phyloP scores from a whole-genome alignment of 1,140 invertebrate species.

The Cydia splendana region DNA sequence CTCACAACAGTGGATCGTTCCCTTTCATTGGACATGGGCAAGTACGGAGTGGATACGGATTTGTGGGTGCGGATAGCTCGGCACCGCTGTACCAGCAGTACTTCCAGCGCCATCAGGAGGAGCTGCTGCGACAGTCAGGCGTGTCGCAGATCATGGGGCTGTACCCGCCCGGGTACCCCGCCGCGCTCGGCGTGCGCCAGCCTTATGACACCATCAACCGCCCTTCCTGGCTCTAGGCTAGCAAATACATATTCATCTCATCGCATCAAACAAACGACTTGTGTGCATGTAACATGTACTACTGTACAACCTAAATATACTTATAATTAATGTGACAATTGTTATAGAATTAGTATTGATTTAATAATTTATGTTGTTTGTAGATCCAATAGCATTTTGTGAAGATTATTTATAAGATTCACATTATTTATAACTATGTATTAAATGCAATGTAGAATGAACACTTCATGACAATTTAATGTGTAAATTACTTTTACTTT shows the following conservation, averaged over 20 bases:
- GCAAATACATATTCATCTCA: background rate
- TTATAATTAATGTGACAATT: constrained; percentile 54
- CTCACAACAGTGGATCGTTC: constrained; percentile 74
- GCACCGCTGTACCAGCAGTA: constrained; percentile 86
- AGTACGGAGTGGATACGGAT: constrained; percentile 79
- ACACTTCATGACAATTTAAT: constrained; percentile 28
- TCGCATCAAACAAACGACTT: background rate
- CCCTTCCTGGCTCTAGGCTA: constrained; percentile 78
- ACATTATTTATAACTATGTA: constrained; percentile 30
- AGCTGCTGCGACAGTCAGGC: constrained; percentile 78
- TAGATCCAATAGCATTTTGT: constrained; percentile 56
- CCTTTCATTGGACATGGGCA: constrained; percentile 79
- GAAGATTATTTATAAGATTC: constrained; percentile 50
- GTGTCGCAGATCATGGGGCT: constrained; percentile 76
- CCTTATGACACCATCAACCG: constrained; percentile 84
- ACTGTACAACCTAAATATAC: constrained; percentile 36
- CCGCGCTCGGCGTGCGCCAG: constrained; percentile 82
- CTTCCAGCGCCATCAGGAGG: constrained; percentile 82
- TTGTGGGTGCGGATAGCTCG: constrained; percentile 81
- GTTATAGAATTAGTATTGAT: constrained; percentile 52
- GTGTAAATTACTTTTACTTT: constrained; percentile 26
- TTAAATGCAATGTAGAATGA: constrained; percentile 31
- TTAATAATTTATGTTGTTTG: constrained; percentile 63
- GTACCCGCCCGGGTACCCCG: constrained; percentile 83
- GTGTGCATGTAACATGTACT: background rate